Base-by-base conservation (phyloP, 2,888 invertebrate species). In the Melanargia galathea region DNA sequence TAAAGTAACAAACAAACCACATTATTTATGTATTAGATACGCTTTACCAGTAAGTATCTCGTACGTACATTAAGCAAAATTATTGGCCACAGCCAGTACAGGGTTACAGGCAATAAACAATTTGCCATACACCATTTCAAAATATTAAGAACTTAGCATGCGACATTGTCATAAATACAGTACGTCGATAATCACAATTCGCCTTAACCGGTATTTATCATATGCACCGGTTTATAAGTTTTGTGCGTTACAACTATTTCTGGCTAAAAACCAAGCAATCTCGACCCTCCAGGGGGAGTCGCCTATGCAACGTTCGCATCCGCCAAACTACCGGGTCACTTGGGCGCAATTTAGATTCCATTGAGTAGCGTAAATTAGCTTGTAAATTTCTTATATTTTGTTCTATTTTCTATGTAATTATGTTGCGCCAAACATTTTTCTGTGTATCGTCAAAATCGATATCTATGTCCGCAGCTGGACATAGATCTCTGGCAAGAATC, bases 181-280 rank as follows among this genome's bases (percentile, higher is more conserved):
- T 16, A 8, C 26, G 26, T 18, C 49, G 30, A 49, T 57, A 57
- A 71, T 72, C 71, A 69, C 68, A 67, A 67, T 68, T 67, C 70
- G 71, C 71, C 65, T 48, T 65, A 52, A 63, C 60, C 70, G 67
- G 75, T 77, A 73, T 73, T 82, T 83, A 83, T 81, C 81, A 76
- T 76, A 74, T 76, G 77, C 46, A 73, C 65, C 73, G 73, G 74
- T 78, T 77, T 82, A 81, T 79, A 73, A 73, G 75, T 75, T 77
- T 74, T 70, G 75, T 79, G 75, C 73, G 80, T 80, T 82, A 81
- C 80, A 79, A 82, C 80, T 81, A 84, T 85, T 84, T 61, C 57
- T 43, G 70, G 69, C 33, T 33, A 18, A 52, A 49, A 35, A 52
- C 2, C 52, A 16, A 26, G 26, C 49, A 1, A 51, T 10, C 8